Evolutionary conservation across 2,113 vertebrate species (phyloP), one percentile per base, ranked within the genome.

Genomic region (Pithys albifrons): DNA sequence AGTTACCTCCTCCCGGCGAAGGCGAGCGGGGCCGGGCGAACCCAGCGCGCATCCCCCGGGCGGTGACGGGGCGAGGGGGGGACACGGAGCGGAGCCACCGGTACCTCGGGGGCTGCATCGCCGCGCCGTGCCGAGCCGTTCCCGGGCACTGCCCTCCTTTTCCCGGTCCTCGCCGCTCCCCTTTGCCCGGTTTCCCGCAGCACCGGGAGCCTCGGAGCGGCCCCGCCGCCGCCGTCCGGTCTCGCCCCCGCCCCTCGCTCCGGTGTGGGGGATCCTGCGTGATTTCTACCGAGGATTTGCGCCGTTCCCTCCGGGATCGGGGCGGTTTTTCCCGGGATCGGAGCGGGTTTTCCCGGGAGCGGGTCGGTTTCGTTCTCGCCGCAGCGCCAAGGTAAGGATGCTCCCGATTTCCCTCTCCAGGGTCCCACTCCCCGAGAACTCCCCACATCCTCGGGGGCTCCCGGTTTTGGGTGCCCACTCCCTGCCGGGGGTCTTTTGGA

Each of bases 351-450:
- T 27, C 6, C 46, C 6, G 25, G 43, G 41, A 58, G 23, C 49
- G 51, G 41, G 5, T 9, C 5, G 2, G 6, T 14, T 57, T 7
- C 28, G 0, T 10, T 43, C 54, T 45, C 55, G 11, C 69, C 45
- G 80, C 83, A 31, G 78, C 17, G 8, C 79, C 18, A 15, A 94
- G 97, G 92, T 91, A 87, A 95, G 95, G 91, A 74, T 71, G 89
- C 54, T 77, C 75, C 62, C 74, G 55, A 12, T 33, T 14, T 17
- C 54, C 15, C 27, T 9, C 35, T 7, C 27, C 22, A 23, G 19
- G 75, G 11, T 57, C 41, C 49, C 27, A 8, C n/a, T 83, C 39
- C 91, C 18, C 48, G 81, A 59, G 41, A 29, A 75, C 19, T 52
- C 46, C 16, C 6, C 20, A 1, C 4, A 22, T 12, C 76, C 4